A percentile compares a stretch with the other conserved stretches of the same genome.
phyloP scores from a whole-genome alignment of 2,113 vertebrate genomes.

The Dipodomys stephensi region DNA sequence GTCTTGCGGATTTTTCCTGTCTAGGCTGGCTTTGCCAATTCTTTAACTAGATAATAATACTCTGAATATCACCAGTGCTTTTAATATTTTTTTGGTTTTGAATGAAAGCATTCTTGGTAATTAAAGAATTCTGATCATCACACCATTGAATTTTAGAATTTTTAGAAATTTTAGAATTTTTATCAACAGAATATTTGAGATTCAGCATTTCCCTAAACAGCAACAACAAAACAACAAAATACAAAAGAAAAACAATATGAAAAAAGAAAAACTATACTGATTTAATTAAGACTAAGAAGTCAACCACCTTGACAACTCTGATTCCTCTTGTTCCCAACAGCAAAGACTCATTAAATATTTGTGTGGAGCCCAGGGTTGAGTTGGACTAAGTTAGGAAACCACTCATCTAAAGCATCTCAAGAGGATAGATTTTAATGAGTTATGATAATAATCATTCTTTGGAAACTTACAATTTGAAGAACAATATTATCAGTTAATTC shows the following conservation, averaged over 20 bases:
- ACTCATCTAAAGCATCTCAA: constrained; percentile 45
- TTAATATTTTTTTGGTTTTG: neutral
- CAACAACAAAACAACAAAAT: no score
- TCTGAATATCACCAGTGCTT: neutral
- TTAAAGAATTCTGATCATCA: neutral
- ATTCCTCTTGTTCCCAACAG: neutral
- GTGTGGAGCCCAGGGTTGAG: neutral
- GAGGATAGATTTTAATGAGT: constrained; percentile 22
- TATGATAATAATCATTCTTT: constrained; percentile 15
- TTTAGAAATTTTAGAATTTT: constrained; percentile 18
- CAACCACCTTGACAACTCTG: neutral
- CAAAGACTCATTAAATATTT: neutral
- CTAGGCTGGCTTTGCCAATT: neutral
- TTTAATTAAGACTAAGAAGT: neutral
- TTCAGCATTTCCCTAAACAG: neutral
- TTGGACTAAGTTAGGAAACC: neutral
- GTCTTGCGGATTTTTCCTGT: no score
- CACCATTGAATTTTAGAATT: neutral
- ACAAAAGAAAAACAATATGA: neutral
- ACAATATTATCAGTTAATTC: constrained; percentile 16
- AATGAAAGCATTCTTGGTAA: neutral
- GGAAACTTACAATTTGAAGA: constrained; percentile 4
- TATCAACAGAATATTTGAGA: neutral
- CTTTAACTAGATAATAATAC: neutral
- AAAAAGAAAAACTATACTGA: neutral